Evolutionary conservation across 2,797 vertebrate species (phyloP), one percentile per base, ranked within the genome.

Genomic region (Luscinia megarhynchos): DNA sequence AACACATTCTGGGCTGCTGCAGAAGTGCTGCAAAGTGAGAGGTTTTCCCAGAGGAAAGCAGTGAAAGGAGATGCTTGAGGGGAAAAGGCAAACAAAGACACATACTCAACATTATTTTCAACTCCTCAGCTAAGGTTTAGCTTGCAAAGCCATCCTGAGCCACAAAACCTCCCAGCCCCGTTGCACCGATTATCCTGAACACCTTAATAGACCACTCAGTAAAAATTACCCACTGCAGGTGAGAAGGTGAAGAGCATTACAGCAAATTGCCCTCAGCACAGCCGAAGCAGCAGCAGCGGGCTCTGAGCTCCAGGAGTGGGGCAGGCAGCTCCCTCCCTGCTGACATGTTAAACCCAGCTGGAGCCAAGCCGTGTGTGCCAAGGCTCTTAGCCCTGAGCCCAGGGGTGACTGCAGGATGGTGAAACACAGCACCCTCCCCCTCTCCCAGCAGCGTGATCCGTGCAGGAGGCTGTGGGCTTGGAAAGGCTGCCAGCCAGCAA

Each of bases 401-500:
- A 53, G 70, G 64, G 77, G 84, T 67, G 85, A 84, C 48, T 18
- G 83, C 41, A 58, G 77, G 10, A 30, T n/a, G 73, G 78, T 40
- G 69, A 89, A 95, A 92, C 51, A 63, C 55, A 58, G 84, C 76
- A 62, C 51, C 76, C 84, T 85, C 78, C 90, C 87, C 89, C 92
- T 84, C 85, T 92, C 87, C 76, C 94, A 66, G 73, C 89, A 72
- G 79, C 29, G 5, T 73, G 79, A 91, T 86, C 91, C 1, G 2
- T 48, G 57, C 87, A 89, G 89, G 62, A 95, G 92, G 87, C 90
- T 5, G 10, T 15, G 66, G 84, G 94, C 87, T 93, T 94, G 92
- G 91, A 94, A 87, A 95, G 48, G 38, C 61, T 96, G 94, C 92
- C 94, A 96, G 94, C 40, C 89, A 82, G 96, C 94, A 95, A 96